phyloP scores from a whole-genome alignment of 2,888 invertebrate genomes.

The Ornithoptera alexandrae region DNA sequence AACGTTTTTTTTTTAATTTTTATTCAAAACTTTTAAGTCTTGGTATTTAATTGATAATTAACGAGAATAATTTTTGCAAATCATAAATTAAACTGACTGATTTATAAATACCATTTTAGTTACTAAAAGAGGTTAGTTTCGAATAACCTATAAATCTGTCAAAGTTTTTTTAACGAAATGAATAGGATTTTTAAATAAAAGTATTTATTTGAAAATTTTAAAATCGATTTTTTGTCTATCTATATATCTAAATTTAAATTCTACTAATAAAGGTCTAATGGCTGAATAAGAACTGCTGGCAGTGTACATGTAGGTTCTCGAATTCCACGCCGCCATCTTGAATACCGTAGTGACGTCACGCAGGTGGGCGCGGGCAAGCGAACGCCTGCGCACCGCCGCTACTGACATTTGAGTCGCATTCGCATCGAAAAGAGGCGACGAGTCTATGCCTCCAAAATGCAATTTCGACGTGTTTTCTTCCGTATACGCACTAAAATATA shows the following conservation, averaged over 20 bases:
- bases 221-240: no score
- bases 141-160: no score
- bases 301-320: constrained; percentile 65
- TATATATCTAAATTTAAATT: constrained; percentile 4
- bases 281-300: constrained; percentile 20
- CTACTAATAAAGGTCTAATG: constrained; percentile 12
- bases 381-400: constrained; percentile 37
- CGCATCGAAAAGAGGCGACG: constrained; percentile 70
- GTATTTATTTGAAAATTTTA: no score
- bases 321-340: constrained; percentile 77
- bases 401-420: constrained; percentile 66
- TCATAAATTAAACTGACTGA: no score
- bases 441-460: constrained; percentile 69
- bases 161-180: no score
- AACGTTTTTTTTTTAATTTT: no score
- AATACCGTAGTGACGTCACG: constrained; percentile 77
- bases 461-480: constrained; percentile 63
- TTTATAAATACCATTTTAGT: no score
- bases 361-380: constrained; percentile 68
- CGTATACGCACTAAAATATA: constrained; percentile 60
- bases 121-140: no score
- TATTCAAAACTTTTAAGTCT: no score
- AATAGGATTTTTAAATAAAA: no score
- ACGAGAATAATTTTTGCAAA: no score
- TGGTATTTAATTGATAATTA: no score